Base-by-base conservation (phyloP, 2,113 vertebrate genomes). In the Ictalurus punctatus region DNA sequence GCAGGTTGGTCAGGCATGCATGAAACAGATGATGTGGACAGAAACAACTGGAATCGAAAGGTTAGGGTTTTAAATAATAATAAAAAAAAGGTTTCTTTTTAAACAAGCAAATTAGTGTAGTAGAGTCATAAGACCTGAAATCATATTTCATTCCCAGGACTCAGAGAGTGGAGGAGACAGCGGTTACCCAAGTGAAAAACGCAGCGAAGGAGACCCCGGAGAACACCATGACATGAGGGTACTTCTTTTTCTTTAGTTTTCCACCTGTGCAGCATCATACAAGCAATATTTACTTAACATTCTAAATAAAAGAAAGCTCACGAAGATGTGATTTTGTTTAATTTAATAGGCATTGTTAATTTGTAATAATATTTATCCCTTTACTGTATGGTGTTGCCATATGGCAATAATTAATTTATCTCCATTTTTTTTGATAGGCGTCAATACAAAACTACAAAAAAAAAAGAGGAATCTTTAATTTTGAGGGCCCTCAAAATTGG, bases 101-200 rank as follows among this genome's bases (percentile, higher is more conserved):
- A 8, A 13, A 56, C 9, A n/a, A 83, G 17, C 40, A 48, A 23
- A 56, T 58, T 34, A 73, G 25, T 2, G 23, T 54, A 30, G n/a
- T 82, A 13, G 10, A 14, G 34, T 73, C 19, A 7, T 78, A 3
- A 63, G 40, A 25, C 59, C 19, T 85, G 1, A 73, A 84, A 40
- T 67, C 30, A 30, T 87, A 4, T 58, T 90, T 56, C 21, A 13
- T 89, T 82, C 1, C 2, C 86, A 99, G 98, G 97, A 98, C 56
- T 95, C 95, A 23, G 98, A 99, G 89, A 97, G 95, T 56, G 96
- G 97, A n/a, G 97, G 98, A 23, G 98, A 99, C 93, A 99, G 98
- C 6, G 98, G 98, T 10, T 99, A 95, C 91, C 98, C 98, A 83
- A 99, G 98, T 88, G 98, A 99, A 94, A 97, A 94, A 92, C 96